phyloP scores from a whole-genome alignment of 2,797 vertebrate species.

The Tragopan temminckii region DNA sequence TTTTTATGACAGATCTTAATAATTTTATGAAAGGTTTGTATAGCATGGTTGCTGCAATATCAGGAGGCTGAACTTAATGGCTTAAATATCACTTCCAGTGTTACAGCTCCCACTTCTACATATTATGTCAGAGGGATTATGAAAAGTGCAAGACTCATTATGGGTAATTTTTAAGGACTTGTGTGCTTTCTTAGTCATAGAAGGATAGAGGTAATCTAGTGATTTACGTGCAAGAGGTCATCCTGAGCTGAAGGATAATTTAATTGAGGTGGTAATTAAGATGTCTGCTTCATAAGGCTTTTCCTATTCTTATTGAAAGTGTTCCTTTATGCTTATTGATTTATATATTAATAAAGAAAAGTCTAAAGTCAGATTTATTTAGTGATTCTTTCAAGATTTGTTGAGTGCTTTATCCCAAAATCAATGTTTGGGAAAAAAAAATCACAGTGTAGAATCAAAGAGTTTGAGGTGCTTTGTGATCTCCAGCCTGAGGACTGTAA shows the following conservation, averaged over 20 bases:
- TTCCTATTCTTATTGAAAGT: slow-evolving; percentile 36
- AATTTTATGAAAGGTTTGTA: not conserved
- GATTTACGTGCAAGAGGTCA: slow-evolving; percentile 34
- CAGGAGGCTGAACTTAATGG: not conserved
- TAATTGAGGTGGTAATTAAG: slow-evolving; percentile 61
- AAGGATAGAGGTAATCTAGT: not conserved
- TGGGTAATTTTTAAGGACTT: not conserved
- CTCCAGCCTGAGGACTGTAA: not conserved
- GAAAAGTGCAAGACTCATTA: slow-evolving; percentile 10
- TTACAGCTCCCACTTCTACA: not conserved
- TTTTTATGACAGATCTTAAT: not conserved
- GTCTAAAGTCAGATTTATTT: not conserved
- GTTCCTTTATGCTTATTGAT: slow-evolving; percentile 48
- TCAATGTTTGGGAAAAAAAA: not conserved
- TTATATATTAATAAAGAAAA: slow-evolving; percentile 58
- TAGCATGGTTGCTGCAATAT: not conserved
- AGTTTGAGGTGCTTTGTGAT: not conserved
- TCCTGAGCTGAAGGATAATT: slow-evolving; percentile 38
- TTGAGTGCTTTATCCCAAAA: slow-evolving; percentile 40
- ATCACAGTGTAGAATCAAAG: not conserved
- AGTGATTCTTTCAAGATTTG: slow-evolving; percentile 33
- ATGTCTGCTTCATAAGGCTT: not conserved
- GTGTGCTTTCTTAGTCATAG: not conserved
- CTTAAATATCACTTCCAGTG: not conserved
- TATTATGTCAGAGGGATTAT: not conserved